These are phyloP conservation scores for Takifugu flavidus DNA, from an alignment of 2,113 vertebrate genomes.

Conservation along the genomic window DNA sequence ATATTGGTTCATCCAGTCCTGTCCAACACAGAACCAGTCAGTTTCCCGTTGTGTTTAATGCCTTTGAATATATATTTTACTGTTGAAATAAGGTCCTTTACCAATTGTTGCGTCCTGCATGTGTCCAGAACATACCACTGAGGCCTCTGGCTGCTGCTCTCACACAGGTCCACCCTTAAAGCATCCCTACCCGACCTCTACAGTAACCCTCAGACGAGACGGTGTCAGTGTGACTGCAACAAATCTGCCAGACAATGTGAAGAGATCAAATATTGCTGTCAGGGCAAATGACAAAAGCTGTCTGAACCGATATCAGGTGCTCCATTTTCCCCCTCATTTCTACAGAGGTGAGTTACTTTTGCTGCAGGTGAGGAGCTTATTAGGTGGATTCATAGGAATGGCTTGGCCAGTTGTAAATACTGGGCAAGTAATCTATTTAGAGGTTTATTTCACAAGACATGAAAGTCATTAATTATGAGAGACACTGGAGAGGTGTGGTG, in stretches of 20 bases:
- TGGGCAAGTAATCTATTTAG: slow-evolving; percentile 68
- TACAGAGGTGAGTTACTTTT: no score
- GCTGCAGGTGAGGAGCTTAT: no score
- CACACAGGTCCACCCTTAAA: slow-evolving; percentile 31
- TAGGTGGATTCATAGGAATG: background rate
- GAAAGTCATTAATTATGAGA: slow-evolving; percentile 75
- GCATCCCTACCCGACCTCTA: slow-evolving; percentile 19
- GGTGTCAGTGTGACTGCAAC: slow-evolving; percentile 20
- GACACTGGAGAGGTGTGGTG: slow-evolving; percentile 40
- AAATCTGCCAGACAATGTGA: no score
- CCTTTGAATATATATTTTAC: background rate
- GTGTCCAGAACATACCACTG: slow-evolving; percentile 64
- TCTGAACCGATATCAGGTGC: background rate
- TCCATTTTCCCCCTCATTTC: no score
- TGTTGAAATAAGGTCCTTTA: slow-evolving; percentile 31
- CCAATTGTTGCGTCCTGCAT: slow-evolving; percentile 25
- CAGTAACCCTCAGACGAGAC: no score
- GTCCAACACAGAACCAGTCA: slow-evolving; percentile 51
- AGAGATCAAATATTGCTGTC: no score
- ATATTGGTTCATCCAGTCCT: slow-evolving; percentile 76
- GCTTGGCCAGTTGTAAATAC: slow-evolving; percentile 71
- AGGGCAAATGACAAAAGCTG: background rate
- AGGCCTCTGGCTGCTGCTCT: slow-evolving; percentile 42
- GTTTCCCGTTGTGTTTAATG: background rate
- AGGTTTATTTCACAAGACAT: slow-evolving; percentile 74